These are phyloP conservation scores for Myathropa florea DNA, from an alignment of 2,888 invertebrate genomes.

Conservation along the genomic window DNA sequence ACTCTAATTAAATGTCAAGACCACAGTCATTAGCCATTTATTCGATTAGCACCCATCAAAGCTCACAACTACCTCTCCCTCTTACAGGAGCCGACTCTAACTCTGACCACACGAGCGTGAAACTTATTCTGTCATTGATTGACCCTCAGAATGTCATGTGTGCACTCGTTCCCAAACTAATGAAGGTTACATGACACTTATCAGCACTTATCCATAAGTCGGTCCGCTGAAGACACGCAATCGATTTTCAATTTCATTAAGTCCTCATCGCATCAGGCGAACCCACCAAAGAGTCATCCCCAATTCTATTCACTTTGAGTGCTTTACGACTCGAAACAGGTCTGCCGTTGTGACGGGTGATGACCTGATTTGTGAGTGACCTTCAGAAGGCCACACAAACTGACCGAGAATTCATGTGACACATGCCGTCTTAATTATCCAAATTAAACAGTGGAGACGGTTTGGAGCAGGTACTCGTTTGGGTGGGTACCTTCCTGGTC, in stretches of 20 bases:
- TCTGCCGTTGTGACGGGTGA: neutral
- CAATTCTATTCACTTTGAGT: neutral
- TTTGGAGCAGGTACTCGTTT: neutral
- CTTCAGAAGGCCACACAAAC: neutral
- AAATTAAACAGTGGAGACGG: neutral
- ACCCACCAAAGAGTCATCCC: neutral
- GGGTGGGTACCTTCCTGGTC: too few species aligned
- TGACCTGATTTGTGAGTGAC: slow-evolving; percentile 2
- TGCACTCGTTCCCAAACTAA: neutral
- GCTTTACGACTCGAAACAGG: neutral
- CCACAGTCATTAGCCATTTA: neutral
- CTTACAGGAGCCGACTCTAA: too few species aligned
- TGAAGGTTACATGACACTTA: neutral
- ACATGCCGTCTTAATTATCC: neutral
- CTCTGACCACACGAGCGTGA: neutral
- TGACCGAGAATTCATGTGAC: neutral
- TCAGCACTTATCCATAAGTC: neutral
- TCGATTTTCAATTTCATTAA: neutral
- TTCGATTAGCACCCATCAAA: neutral
- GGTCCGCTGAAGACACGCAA: neutral
- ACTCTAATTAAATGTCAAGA: neutral
- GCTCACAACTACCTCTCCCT: neutral
- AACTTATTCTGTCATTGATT: neutral
- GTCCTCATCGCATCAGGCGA: neutral
- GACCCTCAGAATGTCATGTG: neutral